Conservation (phyloP, 2,888 invertebrate species). For the Sinohyriopsis cumingii region DNA sequence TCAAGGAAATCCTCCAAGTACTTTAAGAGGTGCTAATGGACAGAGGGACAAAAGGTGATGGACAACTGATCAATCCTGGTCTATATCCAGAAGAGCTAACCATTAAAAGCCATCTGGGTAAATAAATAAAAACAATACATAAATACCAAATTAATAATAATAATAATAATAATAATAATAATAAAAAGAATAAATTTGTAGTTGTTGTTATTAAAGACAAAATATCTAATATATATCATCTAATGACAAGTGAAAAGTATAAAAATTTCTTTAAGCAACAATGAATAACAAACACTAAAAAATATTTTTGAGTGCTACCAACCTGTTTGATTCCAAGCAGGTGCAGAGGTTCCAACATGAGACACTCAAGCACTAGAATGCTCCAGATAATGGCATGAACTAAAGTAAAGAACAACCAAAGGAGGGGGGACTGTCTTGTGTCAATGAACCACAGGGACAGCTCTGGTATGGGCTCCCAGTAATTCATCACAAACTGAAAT, state of each 20-base stretch:
- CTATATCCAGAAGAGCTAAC: too few species aligned
- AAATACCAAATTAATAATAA: too few species aligned
- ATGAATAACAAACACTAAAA: too few species aligned
- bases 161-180: too few species aligned
- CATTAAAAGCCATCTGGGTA: too few species aligned
- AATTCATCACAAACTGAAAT: conserved; percentile 45
- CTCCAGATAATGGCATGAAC: conserved; percentile 54
- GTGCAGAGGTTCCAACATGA: conserved; percentile 52
- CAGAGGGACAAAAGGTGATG: too few species aligned
- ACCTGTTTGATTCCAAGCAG: conserved; percentile 62
- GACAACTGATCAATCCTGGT: too few species aligned
- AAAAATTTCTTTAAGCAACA: not conserved
- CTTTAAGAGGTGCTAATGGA: too few species aligned
- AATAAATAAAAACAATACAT: too few species aligned
- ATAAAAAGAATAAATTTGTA: too few species aligned
- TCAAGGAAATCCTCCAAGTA: too few species aligned
- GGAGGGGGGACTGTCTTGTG: conserved; percentile 34
- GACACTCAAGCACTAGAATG: conserved; percentile 43
- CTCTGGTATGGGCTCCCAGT: conserved; percentile 51
- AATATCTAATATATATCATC: not conserved
- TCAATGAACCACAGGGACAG: conserved; percentile 55
- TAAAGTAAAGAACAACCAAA: conserved; percentile 55
- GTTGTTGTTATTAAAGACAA: not conserved
- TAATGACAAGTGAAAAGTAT: not conserved
- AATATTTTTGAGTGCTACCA: not conserved